phyloP scores from a whole-genome alignment of 2,888 invertebrate genomes.

The Noctua janthe region DNA sequence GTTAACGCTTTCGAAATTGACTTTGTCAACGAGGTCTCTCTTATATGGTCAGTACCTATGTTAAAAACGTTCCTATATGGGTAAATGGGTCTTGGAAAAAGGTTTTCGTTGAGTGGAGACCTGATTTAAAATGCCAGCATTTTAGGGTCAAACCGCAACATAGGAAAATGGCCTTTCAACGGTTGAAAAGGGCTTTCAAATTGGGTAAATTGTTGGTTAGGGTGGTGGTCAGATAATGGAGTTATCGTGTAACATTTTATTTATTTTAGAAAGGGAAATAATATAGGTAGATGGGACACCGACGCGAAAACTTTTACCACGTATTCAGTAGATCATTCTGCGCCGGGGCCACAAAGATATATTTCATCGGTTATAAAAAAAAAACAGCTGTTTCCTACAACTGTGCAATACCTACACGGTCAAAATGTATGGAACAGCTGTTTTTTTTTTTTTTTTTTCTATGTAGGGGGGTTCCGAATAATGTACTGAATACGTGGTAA shows the following conservation, averaged over 20 bases:
- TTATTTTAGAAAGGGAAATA: constrained; percentile 22
- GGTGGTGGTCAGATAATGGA: constrained; percentile 50
- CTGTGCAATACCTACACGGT: too few species aligned
- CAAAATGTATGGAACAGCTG: too few species aligned
- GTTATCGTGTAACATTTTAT: constrained; percentile 49
- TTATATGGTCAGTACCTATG: constrained; percentile 2
- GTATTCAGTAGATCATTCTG: too few species aligned
- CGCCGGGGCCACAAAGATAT: too few species aligned
- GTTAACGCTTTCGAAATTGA: constrained; percentile 39
- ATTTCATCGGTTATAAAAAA: too few species aligned
- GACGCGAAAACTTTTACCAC: too few species aligned
- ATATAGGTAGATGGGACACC: not conserved
- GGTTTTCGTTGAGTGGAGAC: constrained; percentile 37
- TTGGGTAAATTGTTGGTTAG: constrained; percentile 36
- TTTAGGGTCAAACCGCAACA: constrained; percentile 49
- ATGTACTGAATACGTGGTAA: too few species aligned
- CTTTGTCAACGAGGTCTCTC: constrained; percentile 13
- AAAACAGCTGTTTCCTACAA: too few species aligned
- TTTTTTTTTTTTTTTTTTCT: too few species aligned
- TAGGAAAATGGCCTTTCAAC: constrained; percentile 41
- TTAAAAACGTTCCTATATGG: constrained; percentile 28
- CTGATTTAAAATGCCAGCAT: constrained; percentile 47
- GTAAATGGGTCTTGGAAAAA: constrained; percentile 21
- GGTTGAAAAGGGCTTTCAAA: constrained; percentile 46
- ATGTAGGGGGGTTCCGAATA: too few species aligned